Evolutionary conservation across 1,140 invertebrate species (phyloP).

Genomic region (Varroa destructor): DNA sequence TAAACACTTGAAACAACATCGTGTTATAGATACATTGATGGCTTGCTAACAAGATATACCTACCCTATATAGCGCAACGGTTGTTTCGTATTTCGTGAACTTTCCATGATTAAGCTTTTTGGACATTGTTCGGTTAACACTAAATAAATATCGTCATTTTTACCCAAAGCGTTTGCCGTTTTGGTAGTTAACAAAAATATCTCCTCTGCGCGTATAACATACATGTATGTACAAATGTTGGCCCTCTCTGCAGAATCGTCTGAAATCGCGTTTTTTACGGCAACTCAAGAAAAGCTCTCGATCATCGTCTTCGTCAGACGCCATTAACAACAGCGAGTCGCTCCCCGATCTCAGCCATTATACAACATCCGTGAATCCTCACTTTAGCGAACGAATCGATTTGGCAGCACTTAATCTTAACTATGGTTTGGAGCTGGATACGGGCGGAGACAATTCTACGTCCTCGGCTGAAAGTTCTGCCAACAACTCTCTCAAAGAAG

Average conservation of each 20-base stretch:
- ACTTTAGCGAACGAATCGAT: conserved; percentile 28
- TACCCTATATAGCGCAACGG: too few relatives aligned
- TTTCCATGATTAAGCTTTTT: too few relatives aligned
- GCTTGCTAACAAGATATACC: too few relatives aligned
- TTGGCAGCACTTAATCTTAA: conserved; percentile 29
- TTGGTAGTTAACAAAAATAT: too few relatives aligned
- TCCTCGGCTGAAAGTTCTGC: conserved; percentile 23
- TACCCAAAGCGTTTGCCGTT: too few relatives aligned
- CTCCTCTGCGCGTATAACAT: too few relatives aligned
- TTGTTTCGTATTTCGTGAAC: too few relatives aligned
- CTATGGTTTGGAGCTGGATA: not conserved
- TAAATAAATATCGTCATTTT: too few relatives aligned
- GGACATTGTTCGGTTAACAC: too few relatives aligned
- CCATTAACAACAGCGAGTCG: conserved; percentile 40
- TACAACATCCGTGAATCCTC: conserved; percentile 30
- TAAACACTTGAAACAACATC: too few relatives aligned
- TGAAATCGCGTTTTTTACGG: conserved; percentile 31
- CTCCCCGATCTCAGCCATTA: conserved; percentile 41
- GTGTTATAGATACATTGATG: too few relatives aligned
- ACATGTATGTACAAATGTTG: too few relatives aligned
- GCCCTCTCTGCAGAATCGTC: not conserved
- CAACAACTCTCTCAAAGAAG: conserved; percentile 24
- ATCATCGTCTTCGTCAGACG: conserved; percentile 31
- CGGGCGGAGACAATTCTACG: conserved; percentile 19
- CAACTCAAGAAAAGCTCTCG: conserved; percentile 36